phyloP scores from a whole-genome alignment of 2,888 invertebrate species.

The Oasisia sp. region DNA sequence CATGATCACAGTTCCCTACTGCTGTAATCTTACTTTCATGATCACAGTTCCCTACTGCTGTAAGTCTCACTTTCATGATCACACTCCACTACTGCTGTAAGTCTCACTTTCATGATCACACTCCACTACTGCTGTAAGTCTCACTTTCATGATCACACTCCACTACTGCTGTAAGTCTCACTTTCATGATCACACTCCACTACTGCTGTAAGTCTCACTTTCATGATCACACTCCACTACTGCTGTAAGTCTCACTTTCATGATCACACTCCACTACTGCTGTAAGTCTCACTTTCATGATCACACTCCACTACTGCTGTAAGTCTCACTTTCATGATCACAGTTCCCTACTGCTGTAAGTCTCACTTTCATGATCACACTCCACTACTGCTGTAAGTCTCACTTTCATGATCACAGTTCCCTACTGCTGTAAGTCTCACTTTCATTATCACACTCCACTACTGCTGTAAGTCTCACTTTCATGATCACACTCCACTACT shows the following conservation, averaged over 20 bases:
- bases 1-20: not conserved
- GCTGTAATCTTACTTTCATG: not conserved
- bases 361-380: too few relatives aligned
- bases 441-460: not conserved
- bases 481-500: too few relatives aligned
- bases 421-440: slow-evolving; percentile 63
- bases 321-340: slow-evolving; percentile 37
- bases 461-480: not conserved
- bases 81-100: slow-evolving; percentile 67
- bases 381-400: slow-evolving; percentile 55
- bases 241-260: not conserved
- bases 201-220: slow-evolving; percentile 49
- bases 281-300: slow-evolving; percentile 45
- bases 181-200: slow-evolving; percentile 66
- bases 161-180: slow-evolving; percentile 53
- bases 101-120: slow-evolving; percentile 31
- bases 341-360: not conserved
- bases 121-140: not conserved
- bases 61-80: slow-evolving; percentile 41
- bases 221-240: not conserved
- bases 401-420: slow-evolving; percentile 58
- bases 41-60: slow-evolving; percentile 69
- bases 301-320: slow-evolving; percentile 67
- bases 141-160: too few relatives aligned
- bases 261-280: too few relatives aligned